A percentile compares a stretch with the other conserved stretches of the same genome.
Conservation (phyloP, 37 sponge, comb jelly and placozoan species). For the Halisarca cf. caerulea region DNA sequence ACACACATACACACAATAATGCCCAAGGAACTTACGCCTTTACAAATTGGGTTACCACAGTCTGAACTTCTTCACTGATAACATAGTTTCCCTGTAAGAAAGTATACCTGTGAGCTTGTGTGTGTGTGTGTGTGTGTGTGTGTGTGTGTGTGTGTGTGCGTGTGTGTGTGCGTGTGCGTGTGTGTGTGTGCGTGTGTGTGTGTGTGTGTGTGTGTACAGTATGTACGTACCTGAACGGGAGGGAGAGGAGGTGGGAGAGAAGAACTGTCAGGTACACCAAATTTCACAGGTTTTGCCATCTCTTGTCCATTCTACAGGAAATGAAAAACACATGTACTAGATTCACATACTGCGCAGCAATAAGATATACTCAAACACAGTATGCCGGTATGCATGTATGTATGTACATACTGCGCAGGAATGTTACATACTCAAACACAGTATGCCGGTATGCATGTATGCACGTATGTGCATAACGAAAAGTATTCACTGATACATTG, state of each 20-base stretch:
- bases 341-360: no score
- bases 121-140: no score
- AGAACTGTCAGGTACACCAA: conserved; percentile 9
- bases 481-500: no score
- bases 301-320: conserved; percentile 12
- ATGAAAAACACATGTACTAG: not conserved
- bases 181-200: no score
- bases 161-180: no score
- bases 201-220: no score
- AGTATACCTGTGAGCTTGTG: no score
- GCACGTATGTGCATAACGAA: no score
- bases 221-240: not conserved
- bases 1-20: not conserved
- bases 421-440: no score
- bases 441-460: not conserved
- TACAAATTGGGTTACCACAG: not conserved
- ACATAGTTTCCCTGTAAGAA: not conserved
- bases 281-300: conserved; percentile 23
- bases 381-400: not conserved
- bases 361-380: no score
- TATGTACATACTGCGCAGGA: no score
- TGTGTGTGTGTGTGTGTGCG: no score
- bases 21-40: not conserved
- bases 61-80: not conserved
- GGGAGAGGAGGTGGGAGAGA: conserved; percentile 1